Evolutionary conservation across 2,888 invertebrate genomes (phyloP).

Genomic region (Dichetophora obliterata): DNA sequence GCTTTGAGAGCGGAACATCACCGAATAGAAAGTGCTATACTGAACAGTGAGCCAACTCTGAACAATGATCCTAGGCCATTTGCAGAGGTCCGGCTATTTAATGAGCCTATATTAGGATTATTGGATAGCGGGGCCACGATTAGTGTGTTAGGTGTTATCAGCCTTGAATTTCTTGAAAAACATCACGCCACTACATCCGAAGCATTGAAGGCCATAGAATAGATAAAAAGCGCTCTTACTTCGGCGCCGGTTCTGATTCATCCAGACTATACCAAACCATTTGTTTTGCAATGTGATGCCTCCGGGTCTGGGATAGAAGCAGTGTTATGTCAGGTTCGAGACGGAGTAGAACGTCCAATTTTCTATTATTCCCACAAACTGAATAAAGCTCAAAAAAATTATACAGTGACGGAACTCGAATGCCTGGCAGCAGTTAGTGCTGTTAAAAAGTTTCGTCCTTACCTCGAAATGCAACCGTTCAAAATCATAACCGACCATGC

Average conservation of each 20-base stretch:
- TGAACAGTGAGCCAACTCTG: background rate
- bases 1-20: no score
- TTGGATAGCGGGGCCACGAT: background rate
- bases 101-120: background rate
- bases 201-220: background rate
- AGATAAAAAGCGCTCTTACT: background rate
- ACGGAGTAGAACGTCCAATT: no score
- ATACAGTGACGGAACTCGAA: no score
- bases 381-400: no score
- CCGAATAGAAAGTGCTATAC: background rate
- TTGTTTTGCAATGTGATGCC: conserved; percentile 22
- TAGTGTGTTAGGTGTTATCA: background rate
- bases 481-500: no score
- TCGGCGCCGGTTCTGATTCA: conserved; percentile 16
- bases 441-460: no score
- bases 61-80: no score
- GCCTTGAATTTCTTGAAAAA: background rate
- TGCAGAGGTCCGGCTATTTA: no score
- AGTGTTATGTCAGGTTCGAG: no score
- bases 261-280: conserved; percentile 32
- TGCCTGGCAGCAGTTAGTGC: no score
- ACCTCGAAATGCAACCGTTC: no score
- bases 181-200: background rate
- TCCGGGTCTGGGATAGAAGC: conserved; percentile 31
- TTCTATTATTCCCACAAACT: no score